Percentiles rank a stretch among this genome's conserved stretches.
phyloP scores from a whole-genome alignment of 2,888 invertebrate genomes.

The Phasia obesa region DNA sequence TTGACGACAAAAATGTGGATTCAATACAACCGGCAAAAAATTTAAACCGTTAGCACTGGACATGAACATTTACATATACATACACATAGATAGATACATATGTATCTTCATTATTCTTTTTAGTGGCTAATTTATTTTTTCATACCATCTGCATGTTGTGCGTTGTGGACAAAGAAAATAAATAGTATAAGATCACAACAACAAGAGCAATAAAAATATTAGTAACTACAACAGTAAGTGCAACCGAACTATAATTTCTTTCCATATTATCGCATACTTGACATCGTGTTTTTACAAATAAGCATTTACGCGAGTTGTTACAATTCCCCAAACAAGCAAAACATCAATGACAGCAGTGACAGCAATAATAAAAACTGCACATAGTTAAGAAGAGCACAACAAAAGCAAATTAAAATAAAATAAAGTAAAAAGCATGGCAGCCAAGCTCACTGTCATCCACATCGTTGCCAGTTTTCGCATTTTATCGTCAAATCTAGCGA shows the following conservation, averaged over 20 bases:
- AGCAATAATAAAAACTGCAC: no score
- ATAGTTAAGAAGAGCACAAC: background rate
- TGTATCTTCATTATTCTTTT: no score
- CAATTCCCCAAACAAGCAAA: conserved; percentile 57
- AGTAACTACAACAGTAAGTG: conserved; percentile 8
- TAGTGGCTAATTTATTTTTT: background rate
- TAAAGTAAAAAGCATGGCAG: conserved; percentile 14
- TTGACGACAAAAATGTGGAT: no score
- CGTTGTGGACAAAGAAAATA: background rate
- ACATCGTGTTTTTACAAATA: conserved; percentile 56
- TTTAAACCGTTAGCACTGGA: no score
- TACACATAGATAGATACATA: no score
- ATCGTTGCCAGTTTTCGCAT: no score
- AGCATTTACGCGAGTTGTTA: conserved; percentile 58
- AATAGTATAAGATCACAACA: conserved; percentile 1
- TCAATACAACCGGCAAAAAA: no score
- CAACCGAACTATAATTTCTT: conserved; percentile 30
- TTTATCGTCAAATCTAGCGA: no score
- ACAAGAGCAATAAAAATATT: conserved; percentile 6
- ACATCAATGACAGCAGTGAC: conserved; percentile 24
- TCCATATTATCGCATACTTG: conserved; percentile 56
- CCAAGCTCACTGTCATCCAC: conserved; percentile 48
- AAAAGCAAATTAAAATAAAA: no score
- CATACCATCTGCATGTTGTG: background rate
- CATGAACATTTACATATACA: no score